These are phyloP conservation scores for Nesoenas mayeri DNA, from an alignment of 2,113 vertebrate species.

Conservation along the genomic window DNA sequence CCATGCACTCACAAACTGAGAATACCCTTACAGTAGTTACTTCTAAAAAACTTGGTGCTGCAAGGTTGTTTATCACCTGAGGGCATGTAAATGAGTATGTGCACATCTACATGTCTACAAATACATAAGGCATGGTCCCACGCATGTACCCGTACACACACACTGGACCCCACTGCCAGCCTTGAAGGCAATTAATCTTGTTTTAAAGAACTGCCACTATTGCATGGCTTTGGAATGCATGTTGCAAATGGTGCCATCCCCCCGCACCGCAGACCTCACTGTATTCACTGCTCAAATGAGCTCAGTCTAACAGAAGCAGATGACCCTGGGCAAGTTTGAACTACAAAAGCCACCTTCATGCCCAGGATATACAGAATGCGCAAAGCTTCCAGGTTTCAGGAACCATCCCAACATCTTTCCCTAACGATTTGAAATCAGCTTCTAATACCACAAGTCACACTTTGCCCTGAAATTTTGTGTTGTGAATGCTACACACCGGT, in stretches of 20 bases:
- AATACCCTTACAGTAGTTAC: neutral
- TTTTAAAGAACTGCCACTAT: conserved; percentile 45
- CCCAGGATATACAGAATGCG: neutral
- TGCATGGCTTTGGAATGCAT: conserved; percentile 36
- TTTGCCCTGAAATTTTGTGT: neutral
- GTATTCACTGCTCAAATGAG: neutral
- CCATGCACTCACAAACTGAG: neutral
- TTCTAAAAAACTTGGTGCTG: neutral
- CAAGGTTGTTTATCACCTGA: neutral
- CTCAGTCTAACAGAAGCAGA: neutral
- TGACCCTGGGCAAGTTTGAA: neutral
- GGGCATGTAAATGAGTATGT: fast-evolving
- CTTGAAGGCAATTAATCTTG: conserved; percentile 35
- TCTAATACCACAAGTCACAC: neutral
- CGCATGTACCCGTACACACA: neutral
- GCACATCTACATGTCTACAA: neutral
- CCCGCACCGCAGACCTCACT: neutral
- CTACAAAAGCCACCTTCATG: conserved; percentile 14
- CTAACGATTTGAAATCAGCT: conserved; percentile 4
- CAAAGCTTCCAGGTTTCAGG: neutral
- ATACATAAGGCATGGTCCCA: neutral
- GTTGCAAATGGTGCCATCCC: conserved; percentile 23
- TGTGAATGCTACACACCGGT: neutral
- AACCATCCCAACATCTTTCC: neutral
- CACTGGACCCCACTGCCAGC: neutral